phyloP scores from a whole-genome alignment of 2,113 vertebrate genomes.

The Phaethon lepturus region DNA sequence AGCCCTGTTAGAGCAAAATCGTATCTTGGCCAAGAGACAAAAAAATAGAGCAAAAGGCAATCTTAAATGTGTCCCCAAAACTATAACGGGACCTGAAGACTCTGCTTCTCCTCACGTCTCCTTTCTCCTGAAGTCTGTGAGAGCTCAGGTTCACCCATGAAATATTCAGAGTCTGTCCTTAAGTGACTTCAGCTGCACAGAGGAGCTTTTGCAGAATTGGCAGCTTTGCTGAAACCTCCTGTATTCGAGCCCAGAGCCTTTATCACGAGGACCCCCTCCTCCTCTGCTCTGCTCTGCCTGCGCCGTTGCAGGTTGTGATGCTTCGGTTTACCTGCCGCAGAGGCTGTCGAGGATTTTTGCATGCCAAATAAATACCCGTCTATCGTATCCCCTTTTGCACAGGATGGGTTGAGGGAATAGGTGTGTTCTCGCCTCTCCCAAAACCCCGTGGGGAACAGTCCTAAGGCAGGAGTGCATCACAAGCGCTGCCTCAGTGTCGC shows the following conservation, averaged over 20 bases:
- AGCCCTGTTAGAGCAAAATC: background rate
- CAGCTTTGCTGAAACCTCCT: background rate
- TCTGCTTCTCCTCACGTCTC: background rate
- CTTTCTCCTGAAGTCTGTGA: background rate
- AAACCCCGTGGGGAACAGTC: background rate
- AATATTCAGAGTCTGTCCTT: slow-evolving; percentile 53
- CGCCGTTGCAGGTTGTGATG: fast-evolving
- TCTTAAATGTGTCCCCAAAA: slow-evolving; percentile 7
- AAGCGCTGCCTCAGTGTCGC: background rate
- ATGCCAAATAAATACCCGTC: background rate
- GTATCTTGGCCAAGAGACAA: background rate
- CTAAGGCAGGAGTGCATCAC: background rate
- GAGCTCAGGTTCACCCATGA: slow-evolving; percentile 44
- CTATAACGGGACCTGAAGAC: background rate
- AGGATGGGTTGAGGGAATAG: background rate
- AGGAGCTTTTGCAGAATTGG: background rate
- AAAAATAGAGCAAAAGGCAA: background rate
- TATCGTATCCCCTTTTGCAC: background rate
- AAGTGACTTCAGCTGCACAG: slow-evolving; percentile 26
- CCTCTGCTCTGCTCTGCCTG: background rate
- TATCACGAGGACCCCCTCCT: background rate
- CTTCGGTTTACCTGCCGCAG: background rate
- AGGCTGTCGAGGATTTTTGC: background rate
- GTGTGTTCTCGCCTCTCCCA: background rate
- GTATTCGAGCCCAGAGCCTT: background rate